Evolutionary conservation across 2,797 vertebrate genomes (phyloP).

Genomic region (Taeniopygia guttata): DNA sequence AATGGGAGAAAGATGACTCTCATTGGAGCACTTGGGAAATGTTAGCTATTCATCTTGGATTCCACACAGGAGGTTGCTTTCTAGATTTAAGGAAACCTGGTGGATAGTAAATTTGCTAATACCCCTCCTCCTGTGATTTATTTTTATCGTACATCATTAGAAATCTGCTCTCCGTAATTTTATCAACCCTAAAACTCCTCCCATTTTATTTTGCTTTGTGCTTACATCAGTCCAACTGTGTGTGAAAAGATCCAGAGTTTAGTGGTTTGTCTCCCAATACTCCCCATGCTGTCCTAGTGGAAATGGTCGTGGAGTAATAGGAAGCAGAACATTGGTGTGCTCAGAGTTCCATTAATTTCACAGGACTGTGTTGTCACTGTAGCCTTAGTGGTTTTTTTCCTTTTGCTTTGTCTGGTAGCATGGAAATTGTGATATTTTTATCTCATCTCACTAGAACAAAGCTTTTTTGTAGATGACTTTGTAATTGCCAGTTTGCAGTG

Average conservation of each 20-base stretch:
- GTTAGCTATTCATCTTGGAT: conserved; percentile 52
- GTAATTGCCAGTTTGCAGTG: background rate
- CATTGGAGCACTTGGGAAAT: conserved; percentile 35
- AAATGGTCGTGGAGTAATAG: background rate
- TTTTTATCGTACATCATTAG: background rate
- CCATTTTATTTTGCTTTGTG: background rate
- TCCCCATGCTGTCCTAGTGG: background rate
- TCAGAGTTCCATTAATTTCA: background rate
- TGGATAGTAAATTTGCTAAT: conserved; percentile 29
- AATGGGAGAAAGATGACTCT: conserved; percentile 36
- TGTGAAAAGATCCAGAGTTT: background rate
- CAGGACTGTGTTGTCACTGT: background rate
- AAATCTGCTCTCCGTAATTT: background rate
- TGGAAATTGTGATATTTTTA: background rate
- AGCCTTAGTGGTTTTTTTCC: background rate
- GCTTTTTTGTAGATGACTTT: background rate
- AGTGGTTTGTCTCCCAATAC: background rate
- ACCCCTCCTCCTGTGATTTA: background rate
- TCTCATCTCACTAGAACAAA: conserved; percentile 33
- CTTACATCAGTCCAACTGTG: background rate
- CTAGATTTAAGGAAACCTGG: conserved; percentile 17
- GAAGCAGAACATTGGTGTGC: background rate
- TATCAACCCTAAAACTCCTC: background rate
- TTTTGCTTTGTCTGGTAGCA: background rate
- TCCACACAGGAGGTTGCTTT: conserved; percentile 43